Evolutionary conservation across 2,888 invertebrate species (phyloP), one percentile per base, ranked within the genome.

Genomic region (Aporophyla nigra): DNA sequence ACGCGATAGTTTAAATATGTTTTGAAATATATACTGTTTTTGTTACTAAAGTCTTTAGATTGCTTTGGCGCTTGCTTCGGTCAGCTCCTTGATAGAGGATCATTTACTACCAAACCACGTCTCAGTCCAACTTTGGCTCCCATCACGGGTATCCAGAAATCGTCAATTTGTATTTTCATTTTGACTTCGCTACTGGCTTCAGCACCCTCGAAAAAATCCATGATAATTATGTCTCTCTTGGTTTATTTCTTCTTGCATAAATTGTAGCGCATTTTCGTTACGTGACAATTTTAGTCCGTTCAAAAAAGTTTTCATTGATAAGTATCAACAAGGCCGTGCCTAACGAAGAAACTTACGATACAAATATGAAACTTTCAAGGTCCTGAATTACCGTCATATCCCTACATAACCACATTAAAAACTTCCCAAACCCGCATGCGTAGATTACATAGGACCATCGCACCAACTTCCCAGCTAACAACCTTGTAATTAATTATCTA

Each of bases 401-500:
- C 19, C 12, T 21, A 46, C 54, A 33, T 24, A 51, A 16, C 19
- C 27, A 14, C 6, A 53, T 59, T 54, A n/a, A 54, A 63, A 43
- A 43, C 24, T 12, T 49, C 19, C n/a, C 14, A 33, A 5, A 19
- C 56, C n/a, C 19, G 14, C 10, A 53, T 19, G n/a, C 59, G 59
- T 33, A 46, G 14, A 54, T 79, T 70, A 83, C 56, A 83, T 53
- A 62, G 61, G 80, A 63, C 43, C 76, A 67, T 62, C 27, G 58
- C n/a, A 40, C 46, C 6, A 83, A 83, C 72, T 82, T 71, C 58
- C 12, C 51, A 70, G 54, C 24, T 82, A 83, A 79, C 70, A 75
- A 66, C 24, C 61, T 56, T 53, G 84, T 79, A 87, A 90, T 88
- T 87, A 88, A 89, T 89, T 85, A 86, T 87, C 88, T 82, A 84